Evolutionary conservation across 1,140 invertebrate species (phyloP), one percentile per base, ranked within the genome.

Genomic region (Caenorhabditis latens): DNA sequence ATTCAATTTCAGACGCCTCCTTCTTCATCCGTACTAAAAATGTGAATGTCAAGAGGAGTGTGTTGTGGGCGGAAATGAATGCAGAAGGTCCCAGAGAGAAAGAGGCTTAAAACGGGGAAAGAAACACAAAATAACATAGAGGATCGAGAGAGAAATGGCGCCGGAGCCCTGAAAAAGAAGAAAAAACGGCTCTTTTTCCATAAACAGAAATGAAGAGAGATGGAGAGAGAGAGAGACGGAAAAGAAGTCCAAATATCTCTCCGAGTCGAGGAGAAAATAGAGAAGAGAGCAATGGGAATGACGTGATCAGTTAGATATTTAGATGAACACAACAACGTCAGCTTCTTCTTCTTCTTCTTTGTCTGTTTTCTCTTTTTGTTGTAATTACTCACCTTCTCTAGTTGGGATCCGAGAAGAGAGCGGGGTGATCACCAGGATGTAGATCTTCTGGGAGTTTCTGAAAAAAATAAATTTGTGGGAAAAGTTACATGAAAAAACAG

Each of bases 11-110:
- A 40, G 14, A 40, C 2, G 32, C 2, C 32, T 32, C 19, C 11
- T 4, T 13, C 5, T 14, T 4, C 19, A 71, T 46, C 40, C 65
- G 11, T 13, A 11, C 4, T 43, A 40, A 43, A 46, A 71, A 71
- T n/a, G 46, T 71, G 42, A 71, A 71, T 79, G 71, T 79, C 46
- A 79, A 79, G 71, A 50, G 71, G 46, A 53, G 21, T 53, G 11
- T 71, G 4, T 53, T 79, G 71, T 79, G 71, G 71, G 71, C 71
- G 71, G 71, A 79, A 79, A 79, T 14, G 71, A 79, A 79, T 50
- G 71, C 43, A 79, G 43, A 50, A 79, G 71, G 46, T 24, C 50
- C n/a, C 71, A 79, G 71, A 50, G 71, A 79, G 53, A 79, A 79
- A 48, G 67, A 46, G 24, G 46, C 71, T 53, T 48, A 50, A 79